phyloP scores from a whole-genome alignment of 92 coral and sea anemone genomes.

The Porites cylindrica region DNA sequence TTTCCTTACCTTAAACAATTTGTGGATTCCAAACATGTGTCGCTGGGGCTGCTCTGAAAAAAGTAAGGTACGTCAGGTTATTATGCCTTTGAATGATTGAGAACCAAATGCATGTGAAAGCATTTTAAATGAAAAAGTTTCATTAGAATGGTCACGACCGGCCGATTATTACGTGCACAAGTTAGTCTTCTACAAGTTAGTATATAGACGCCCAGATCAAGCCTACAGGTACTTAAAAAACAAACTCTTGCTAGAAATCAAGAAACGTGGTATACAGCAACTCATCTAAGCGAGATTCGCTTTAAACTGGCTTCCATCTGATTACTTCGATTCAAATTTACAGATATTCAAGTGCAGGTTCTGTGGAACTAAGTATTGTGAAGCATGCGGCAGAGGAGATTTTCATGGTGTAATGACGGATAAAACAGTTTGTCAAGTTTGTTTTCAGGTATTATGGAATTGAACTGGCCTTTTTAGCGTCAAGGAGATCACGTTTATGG shows the following conservation, averaged over 20 bases:
- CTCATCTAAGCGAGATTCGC: no score
- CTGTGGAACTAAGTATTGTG: slow-evolving; percentile 89
- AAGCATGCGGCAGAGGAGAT: slow-evolving; percentile 87
- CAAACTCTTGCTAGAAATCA: no score
- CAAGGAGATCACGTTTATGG: neutral
- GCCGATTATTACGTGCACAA: no score
- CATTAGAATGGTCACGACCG: no score
- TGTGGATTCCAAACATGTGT: slow-evolving; percentile 34
- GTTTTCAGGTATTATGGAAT: slow-evolving; percentile 76
- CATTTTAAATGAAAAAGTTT: no score
- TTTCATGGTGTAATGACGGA: slow-evolving; percentile 88
- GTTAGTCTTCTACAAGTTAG: no score
- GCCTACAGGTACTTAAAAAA: no score
- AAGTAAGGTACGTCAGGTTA: slow-evolving; percentile 48
- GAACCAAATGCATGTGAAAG: no score
- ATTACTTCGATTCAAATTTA: neutral
- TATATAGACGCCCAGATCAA: no score
- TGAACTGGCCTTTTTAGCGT: neutral
- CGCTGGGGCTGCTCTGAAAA: slow-evolving; percentile 76
- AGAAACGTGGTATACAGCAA: no score
- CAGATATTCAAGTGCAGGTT: slow-evolving; percentile 86
- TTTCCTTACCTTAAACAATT: neutral
- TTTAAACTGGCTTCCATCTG: no score
- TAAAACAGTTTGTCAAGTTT: slow-evolving; percentile 73
- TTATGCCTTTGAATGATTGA: neutral